phyloP scores from a whole-genome alignment of 2,888 invertebrate genomes.

The Melinopterus prodromus region DNA sequence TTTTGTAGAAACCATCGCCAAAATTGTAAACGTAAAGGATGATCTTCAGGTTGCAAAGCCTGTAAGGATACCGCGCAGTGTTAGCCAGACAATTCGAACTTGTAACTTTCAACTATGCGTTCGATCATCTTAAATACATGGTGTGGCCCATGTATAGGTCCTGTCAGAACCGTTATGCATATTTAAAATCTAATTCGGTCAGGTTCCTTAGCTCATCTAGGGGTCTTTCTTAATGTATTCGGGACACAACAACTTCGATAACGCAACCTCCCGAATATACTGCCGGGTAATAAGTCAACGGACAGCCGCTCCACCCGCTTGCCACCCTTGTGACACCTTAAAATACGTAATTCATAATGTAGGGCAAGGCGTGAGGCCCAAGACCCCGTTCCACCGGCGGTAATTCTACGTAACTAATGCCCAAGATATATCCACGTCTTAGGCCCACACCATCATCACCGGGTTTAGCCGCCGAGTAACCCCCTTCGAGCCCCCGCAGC shows the following conservation, averaged over 20 bases:
- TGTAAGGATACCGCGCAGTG: too few relatives aligned
- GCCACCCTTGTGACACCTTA: not conserved
- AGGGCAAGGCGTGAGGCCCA: not conserved
- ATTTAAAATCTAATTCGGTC: not conserved
- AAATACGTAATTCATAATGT: conserved; percentile 4
- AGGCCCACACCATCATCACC: conserved; percentile 56
- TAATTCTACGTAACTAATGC: conserved; percentile 45
- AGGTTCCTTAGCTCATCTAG: not conserved
- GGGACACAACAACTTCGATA: not conserved
- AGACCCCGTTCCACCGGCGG: conserved; percentile 33
- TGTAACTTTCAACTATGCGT: too few relatives aligned
- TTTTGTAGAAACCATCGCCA: too few relatives aligned
- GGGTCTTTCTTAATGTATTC: not conserved
- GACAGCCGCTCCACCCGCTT: not conserved
- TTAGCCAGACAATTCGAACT: too few relatives aligned
- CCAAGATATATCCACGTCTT: conserved; percentile 56
- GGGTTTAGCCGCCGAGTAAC: conserved; percentile 49
- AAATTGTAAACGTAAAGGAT: too few relatives aligned
- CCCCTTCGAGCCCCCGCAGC: conserved; percentile 43
- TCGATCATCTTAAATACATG: too few relatives aligned
- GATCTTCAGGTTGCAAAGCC: too few relatives aligned
- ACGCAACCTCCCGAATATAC: not conserved
- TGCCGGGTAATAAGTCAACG: not conserved
- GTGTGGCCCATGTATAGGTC: too few relatives aligned
- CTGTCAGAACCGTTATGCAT: not conserved